Evolutionary conservation across 1,140 invertebrate genomes (phyloP).

Genomic region (Doryteuthis pealeii): DNA sequence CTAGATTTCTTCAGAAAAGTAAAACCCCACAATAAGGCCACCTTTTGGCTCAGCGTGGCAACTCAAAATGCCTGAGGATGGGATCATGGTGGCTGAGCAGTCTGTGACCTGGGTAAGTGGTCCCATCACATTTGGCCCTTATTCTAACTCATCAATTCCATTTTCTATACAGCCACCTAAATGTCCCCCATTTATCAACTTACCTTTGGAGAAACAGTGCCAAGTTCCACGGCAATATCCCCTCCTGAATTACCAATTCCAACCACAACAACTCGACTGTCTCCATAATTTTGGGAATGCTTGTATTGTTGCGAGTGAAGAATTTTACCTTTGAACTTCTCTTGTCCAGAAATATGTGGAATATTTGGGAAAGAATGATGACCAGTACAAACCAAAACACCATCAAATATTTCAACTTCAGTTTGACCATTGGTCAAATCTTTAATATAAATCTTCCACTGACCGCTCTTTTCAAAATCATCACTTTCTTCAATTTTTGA

Average conservation of each 20-base stretch:
- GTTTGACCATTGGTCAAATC: slow-evolving; percentile 21
- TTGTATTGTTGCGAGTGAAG: slow-evolving; percentile 62
- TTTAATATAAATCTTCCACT: slow-evolving; percentile 26
- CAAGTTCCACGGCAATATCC: slow-evolving; percentile 62
- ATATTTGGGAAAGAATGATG: slow-evolving; percentile 57
- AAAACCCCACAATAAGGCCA: too few relatives aligned
- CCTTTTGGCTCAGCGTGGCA: too few relatives aligned
- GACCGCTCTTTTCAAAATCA: slow-evolving; percentile 25
- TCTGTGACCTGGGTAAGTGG: too few relatives aligned
- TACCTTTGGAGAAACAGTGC: slow-evolving; percentile 37
- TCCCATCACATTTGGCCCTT: too few relatives aligned
- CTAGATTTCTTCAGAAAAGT: too few relatives aligned
- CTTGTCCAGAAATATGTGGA: slow-evolving; percentile 53
- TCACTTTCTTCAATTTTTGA: slow-evolving; percentile 13
- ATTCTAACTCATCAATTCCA: too few relatives aligned
- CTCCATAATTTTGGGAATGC: slow-evolving; percentile 50
- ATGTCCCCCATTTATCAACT: too few relatives aligned
- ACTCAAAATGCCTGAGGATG: too few relatives aligned
- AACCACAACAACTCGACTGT: slow-evolving; percentile 62
- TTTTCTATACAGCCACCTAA: too few relatives aligned
- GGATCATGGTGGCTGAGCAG: too few relatives aligned
- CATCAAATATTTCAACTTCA: slow-evolving; percentile 50
- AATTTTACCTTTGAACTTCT: slow-evolving; percentile 60
- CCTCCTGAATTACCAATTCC: slow-evolving; percentile 64
- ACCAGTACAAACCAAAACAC: slow-evolving; percentile 51